phyloP scores from a whole-genome alignment of 92 coral and sea anemone genomes.

The Parazoanthus swiftii region DNA sequence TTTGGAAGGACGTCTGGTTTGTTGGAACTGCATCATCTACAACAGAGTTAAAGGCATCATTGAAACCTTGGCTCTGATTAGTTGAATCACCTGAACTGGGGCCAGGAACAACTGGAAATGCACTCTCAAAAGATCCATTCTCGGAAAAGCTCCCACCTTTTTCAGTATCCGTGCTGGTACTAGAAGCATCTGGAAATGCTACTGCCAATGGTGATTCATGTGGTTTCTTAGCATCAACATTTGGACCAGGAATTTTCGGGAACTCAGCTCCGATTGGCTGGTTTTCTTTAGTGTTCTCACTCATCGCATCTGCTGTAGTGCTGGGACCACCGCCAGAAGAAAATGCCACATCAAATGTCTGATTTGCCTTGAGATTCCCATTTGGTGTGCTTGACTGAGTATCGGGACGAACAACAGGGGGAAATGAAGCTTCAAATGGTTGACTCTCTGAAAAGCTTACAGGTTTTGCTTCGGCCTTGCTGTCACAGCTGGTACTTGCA shows the following conservation, averaged over 20 bases:
- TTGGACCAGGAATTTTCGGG: neutral
- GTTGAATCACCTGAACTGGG: neutral
- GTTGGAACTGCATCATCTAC: neutral
- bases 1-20: neutral
- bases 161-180: neutral
- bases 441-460: neutral
- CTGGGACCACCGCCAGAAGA: neutral
- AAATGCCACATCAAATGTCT: neutral
- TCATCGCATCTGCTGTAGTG: neutral
- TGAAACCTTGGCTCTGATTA: neutral
- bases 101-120: neutral
- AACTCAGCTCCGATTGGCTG: neutral
- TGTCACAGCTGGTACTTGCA: neutral
- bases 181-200: neutral
- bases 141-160: neutral
- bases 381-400: neutral
- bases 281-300: neutral
- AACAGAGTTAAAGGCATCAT: neutral
- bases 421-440: slow-evolving; percentile 22
- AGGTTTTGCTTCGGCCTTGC: neutral
- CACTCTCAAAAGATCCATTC: neutral
- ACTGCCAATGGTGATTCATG: neutral
- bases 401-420: neutral
- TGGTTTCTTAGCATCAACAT: neutral
- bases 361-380: neutral